These are phyloP conservation scores for Camelus bactrianus DNA, from an alignment of 2,113 vertebrate species.

Conservation along the genomic window DNA sequence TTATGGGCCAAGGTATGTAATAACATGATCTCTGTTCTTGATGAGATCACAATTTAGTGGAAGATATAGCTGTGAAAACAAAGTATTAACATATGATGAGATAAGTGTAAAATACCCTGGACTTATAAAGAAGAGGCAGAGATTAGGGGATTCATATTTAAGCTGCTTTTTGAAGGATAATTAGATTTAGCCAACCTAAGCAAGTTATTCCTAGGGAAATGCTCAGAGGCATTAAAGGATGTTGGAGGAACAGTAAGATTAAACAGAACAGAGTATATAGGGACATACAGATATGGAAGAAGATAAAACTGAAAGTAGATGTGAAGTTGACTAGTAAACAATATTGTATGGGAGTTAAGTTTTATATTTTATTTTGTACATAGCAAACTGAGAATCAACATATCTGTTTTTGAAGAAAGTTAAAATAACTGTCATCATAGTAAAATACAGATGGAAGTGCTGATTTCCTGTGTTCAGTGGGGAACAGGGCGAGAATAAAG, in stretches of 20 bases:
- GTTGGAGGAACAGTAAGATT: background rate
- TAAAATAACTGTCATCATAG: background rate
- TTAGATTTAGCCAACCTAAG: background rate
- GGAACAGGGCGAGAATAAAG: background rate
- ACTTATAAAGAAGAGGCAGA: background rate
- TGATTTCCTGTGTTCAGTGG: background rate
- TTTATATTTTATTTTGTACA: slow-evolving; percentile 4
- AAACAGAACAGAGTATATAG: background rate
- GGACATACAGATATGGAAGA: background rate
- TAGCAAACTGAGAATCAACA: background rate
- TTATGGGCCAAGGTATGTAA: background rate
- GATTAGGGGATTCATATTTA: background rate
- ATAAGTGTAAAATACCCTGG: background rate
- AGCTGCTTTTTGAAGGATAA: background rate
- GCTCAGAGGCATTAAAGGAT: background rate
- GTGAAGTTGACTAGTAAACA: background rate
- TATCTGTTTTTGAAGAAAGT: background rate
- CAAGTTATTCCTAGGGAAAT: background rate
- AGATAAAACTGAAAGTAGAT: background rate
- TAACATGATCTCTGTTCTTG: background rate
- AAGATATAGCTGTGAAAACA: background rate
- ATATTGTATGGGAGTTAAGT: background rate
- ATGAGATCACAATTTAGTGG: background rate
- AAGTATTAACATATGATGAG: background rate
- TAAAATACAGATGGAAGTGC: background rate